Conservation (phyloP, 53 echinoderm and acorn worm genomes). For the Henricia sp. region DNA sequence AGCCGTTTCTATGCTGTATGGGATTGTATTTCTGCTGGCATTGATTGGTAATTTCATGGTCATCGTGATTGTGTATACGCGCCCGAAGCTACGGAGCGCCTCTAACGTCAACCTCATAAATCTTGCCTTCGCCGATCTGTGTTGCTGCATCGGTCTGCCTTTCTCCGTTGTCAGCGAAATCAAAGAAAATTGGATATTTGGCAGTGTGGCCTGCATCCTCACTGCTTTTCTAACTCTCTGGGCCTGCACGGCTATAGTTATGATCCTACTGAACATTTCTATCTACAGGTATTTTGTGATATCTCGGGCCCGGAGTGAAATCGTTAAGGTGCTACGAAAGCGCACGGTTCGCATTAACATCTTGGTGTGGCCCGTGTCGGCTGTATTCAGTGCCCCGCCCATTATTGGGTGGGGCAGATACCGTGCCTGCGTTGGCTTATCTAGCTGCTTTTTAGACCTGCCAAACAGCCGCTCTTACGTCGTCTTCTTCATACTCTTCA, state of each 20-base stretch:
- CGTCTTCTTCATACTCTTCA: constrained; percentile 58
- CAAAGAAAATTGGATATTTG: constrained; percentile 62
- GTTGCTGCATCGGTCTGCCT: constrained; percentile 69
- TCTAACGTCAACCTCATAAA: constrained; percentile 74
- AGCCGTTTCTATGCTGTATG: constrained; percentile 47
- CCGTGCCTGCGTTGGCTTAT: constrained; percentile 54
- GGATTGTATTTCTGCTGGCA: constrained; percentile 53
- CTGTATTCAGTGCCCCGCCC: constrained; percentile 64
- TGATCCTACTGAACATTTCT: constrained; percentile 69
- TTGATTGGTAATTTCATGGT: constrained; percentile 67
- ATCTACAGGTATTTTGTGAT: constrained; percentile 76
- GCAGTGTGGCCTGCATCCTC: constrained; percentile 58
- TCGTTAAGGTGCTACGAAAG: constrained; percentile 64
- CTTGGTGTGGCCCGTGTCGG: constrained; percentile 64
- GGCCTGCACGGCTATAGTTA: constrained; percentile 62
- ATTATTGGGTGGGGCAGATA: constrained; percentile 72
- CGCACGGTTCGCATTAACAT: constrained; percentile 53
- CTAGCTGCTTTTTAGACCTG: constrained; percentile 67
- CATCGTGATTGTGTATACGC: constrained; percentile 60
- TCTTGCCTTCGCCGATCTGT: constrained; percentile 70
- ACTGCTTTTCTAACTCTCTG: constrained; percentile 72
- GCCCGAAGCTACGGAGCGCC: constrained; percentile 73
- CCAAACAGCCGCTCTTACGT: constrained; percentile 51
- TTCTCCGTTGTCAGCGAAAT: constrained; percentile 58
- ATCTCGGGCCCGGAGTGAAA: constrained; percentile 55